A percentile compares a stretch with the other conserved stretches of the same genome.
phyloP scores from a whole-genome alignment of 2,797 vertebrate species.

The Micrastur ruficollis region DNA sequence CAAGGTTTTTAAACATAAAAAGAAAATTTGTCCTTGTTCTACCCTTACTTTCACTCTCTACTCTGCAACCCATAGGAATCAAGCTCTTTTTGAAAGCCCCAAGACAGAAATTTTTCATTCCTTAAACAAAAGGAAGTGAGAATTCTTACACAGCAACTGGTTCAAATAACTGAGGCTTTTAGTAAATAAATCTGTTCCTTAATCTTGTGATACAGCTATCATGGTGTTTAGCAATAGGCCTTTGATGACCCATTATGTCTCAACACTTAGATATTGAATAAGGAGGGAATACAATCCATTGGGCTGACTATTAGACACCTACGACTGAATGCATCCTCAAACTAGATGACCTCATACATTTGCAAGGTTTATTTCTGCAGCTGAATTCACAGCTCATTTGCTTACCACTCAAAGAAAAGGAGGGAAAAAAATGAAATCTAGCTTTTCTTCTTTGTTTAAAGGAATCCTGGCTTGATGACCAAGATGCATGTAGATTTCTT shows the following conservation, averaged over 20 bases:
- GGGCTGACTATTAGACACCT: neutral
- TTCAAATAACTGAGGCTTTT: neutral
- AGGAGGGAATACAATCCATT: neutral
- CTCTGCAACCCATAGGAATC: neutral
- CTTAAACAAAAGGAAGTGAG: neutral
- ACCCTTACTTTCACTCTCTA: neutral
- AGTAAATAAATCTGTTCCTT: neutral
- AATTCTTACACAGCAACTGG: neutral
- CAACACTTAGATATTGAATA: neutral
- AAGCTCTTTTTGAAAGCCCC: neutral
- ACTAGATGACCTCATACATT: neutral
- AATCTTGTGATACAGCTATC: neutral
- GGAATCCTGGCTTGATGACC: neutral
- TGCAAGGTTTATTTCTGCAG: neutral
- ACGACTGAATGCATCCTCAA: neutral
- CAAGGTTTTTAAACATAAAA: neutral
- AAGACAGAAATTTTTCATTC: neutral
- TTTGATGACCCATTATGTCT: neutral
- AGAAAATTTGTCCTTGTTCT: neutral
- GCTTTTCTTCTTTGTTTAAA: neutral
- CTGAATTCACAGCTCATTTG: neutral
- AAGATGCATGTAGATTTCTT: neutral
- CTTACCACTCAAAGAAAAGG: neutral
- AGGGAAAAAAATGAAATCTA: accelerated
- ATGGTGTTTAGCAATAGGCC: neutral